Percentiles rank a stretch among this genome's conserved stretches.
Conservation (phyloP, 2,113 vertebrate genomes). For the Myotis yumanensis region DNA sequence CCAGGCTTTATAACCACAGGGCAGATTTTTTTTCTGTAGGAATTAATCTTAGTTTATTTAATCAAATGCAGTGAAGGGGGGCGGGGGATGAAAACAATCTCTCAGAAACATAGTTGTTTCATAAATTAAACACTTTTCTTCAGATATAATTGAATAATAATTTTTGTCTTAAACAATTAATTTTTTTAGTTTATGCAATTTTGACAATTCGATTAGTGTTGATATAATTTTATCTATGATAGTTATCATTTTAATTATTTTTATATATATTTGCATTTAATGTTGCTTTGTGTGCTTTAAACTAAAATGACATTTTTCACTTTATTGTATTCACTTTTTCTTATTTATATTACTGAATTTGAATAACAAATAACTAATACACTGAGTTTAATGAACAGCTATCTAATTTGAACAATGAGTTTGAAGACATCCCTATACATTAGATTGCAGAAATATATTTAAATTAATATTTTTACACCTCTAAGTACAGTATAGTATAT, state of each 20-base stretch:
- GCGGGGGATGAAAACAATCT: background rate
- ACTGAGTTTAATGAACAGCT: background rate
- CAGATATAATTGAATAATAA: background rate
- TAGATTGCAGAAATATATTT: background rate
- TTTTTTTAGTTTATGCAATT: background rate
- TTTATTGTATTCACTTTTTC: background rate
- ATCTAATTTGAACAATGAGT: background rate
- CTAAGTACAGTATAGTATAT: background rate
- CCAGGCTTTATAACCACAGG: background rate
- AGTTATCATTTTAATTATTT: background rate
- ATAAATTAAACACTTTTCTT: conserved; percentile 25
- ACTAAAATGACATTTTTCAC: background rate
- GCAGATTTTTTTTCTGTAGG: background rate
- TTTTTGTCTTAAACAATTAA: background rate
- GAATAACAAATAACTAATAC: background rate
- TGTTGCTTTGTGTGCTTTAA: background rate
- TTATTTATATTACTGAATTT: background rate
- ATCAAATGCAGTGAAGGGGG: background rate
- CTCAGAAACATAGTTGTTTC: background rate
- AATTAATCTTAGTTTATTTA: conserved; percentile 17
- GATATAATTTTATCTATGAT: conserved; percentile 11
- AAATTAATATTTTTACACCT: background rate
- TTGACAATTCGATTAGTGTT: background rate
- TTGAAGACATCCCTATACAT: background rate
- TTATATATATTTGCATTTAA: background rate